phyloP scores from a whole-genome alignment of 2,113 vertebrate species.

The Ia io region DNA sequence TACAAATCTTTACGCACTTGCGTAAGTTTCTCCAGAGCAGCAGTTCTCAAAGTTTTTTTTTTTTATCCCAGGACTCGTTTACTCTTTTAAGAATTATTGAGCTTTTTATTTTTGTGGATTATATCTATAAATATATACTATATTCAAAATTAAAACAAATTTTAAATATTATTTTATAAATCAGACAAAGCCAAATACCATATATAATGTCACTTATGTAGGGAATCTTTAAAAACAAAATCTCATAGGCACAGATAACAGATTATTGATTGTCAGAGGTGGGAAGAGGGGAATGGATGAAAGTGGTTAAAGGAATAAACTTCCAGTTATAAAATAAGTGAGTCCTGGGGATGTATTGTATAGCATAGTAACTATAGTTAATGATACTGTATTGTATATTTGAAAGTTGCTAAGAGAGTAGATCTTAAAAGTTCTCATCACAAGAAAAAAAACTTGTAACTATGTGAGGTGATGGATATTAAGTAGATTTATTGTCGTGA shows the following conservation, averaged over 20 bases:
- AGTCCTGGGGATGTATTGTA: background rate
- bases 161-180: background rate
- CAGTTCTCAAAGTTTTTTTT: background rate
- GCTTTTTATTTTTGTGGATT: background rate
- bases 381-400: background rate
- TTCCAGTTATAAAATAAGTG: background rate
- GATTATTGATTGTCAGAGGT: background rate
- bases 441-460: background rate
- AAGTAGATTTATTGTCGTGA: background rate
- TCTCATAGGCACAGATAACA: background rate
- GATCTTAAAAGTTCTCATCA: background rate
- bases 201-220: background rate
- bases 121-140: background rate
- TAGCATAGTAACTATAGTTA: background rate
- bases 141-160: conserved; percentile 9
- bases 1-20: background rate
- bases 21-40: background rate
- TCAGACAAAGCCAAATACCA: background rate
- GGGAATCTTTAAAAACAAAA: background rate
- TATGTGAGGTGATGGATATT: background rate
- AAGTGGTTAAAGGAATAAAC: background rate
- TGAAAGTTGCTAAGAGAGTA: background rate
- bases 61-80: background rate
- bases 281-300: background rate
- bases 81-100: background rate